Base-by-base conservation (phyloP, 2,113 vertebrate species). In the Entosphenus tridentatus region DNA sequence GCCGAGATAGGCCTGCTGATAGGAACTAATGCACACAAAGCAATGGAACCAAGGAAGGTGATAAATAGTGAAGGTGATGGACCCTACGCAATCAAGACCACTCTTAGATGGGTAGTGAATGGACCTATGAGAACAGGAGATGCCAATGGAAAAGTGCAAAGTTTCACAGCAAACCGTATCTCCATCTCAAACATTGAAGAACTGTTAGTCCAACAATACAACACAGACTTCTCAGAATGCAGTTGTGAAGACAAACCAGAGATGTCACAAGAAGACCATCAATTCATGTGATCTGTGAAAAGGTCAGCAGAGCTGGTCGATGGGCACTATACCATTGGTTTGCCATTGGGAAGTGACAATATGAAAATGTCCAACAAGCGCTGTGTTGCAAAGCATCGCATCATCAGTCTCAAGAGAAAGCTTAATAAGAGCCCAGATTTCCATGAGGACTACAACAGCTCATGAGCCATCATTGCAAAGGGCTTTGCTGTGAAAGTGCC, bases 21-120 rank as follows among this genome's bases (percentile, higher is more conserved):
- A 12, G 55, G 68, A 16, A 67, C 57, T 10, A 72, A 72, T 11
- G 57, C n/a, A 13, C 16, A 65, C n/a, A 67, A 72, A 13, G 58
- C 54, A 12, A 67, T 72, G 57, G 71, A 72, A 57, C 68, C 71
- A 56, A 67, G 68, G 68, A 3, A 70, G n/a, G 11, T 68, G 5
- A 69, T 68, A 4, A 68, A 71, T 55, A 68, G 71, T 9, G 56
- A 62, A 18, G 17, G 55, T 68, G 67, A 9, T 10, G 68, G 68
- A 17, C 71, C 57, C 12, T 69, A 65, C 39, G 67, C 55, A 11
- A 69, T 73, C 16, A 71, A 69, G 70, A 56, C 67, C 9, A 57
- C 68, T 17, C 18, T 71, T n/a, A 70, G 65, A 10, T 71, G 68
- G 70, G 65, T 73, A 3, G 72, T 72, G 9, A 72, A 59, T 21